Evolutionary conservation across 37 sponge, comb jelly and placozoan species (phyloP), one percentile per base, ranked within the genome.

Genomic region (Oopsacas minuta): DNA sequence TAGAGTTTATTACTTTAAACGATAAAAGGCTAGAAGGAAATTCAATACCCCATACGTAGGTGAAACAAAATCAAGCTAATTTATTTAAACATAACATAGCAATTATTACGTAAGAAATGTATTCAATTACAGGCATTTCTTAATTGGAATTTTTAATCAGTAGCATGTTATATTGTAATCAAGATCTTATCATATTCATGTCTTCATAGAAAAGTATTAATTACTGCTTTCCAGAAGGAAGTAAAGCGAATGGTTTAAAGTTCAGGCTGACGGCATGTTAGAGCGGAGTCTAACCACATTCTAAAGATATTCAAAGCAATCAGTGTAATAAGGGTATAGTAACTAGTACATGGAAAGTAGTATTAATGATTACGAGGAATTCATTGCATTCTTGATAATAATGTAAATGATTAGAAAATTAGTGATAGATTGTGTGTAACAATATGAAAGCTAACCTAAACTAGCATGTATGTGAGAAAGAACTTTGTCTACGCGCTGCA

Each of bases 61-160:
- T 8, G 15, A 15, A 42, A 15, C 8, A 15, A 42, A 17, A 17
- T 17, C 8, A 8, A 42, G 49, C 8, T 42, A 42, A 42, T 42
- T 42, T 15, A 42, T 42, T 42, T 42, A 42, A 42, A 42, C 15
- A 42, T 17, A 42, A 8, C 49, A n/a, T n/a, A n/a, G n/a, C n/a
- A n/a, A n/a, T n/a, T n/a, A n/a, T 42, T 42, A 42, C 49, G 49
- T 17, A 42, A 42, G 49, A 42, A 15, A 42, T 15, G 49, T 42
- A 42, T 8, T 42, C 49, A 42, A 42, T 42, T 42, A 42, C 49
- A 42, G 49, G 15, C 15, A 17, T 8, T 32, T 7, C 22, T 20
- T 61, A 61, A 61, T 25, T 25, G 75, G 75, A 61, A 61, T 61
- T 61, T n/a, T n/a, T 61, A n/a, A 61, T 61, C 20, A 25, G 75